A percentile compares a stretch with the other conserved stretches of the same genome.
Conservation (phyloP, 2,797 vertebrate species). For the Agapornis canus region DNA sequence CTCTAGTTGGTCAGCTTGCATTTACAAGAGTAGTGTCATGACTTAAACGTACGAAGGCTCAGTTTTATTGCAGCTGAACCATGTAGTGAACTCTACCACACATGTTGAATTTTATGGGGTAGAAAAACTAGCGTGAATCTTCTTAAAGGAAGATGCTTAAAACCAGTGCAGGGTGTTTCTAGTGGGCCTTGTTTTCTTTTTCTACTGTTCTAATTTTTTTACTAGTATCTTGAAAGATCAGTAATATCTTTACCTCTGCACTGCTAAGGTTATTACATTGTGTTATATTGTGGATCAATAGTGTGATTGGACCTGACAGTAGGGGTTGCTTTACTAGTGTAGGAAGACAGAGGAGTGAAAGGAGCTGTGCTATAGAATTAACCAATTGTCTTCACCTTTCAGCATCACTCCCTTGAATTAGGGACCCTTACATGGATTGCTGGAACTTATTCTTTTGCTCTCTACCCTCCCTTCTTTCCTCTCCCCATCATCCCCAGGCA, state of each 20-base stretch:
- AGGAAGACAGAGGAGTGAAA: background rate
- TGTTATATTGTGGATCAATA: background rate
- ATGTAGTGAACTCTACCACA: background rate
- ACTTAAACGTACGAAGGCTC: background rate
- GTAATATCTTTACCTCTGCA: background rate
- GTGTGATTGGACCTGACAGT: background rate
- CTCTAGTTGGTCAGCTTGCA: background rate
- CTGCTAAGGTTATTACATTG: background rate
- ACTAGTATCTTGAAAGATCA: background rate
- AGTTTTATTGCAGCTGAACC: background rate
- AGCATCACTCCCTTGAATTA: background rate
- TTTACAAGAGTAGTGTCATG: fast-evolving
- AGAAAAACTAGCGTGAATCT: background rate
- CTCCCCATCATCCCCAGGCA: fast-evolving
- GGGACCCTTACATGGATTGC: background rate
- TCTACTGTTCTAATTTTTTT: background rate
- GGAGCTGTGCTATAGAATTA: background rate
- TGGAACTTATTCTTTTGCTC: background rate
- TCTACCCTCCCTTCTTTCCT: background rate
- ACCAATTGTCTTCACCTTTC: background rate
- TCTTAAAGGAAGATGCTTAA: background rate
- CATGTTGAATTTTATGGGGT: background rate
- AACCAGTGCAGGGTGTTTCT: background rate
- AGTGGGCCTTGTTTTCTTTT: background rate
- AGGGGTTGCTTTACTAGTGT: background rate